Percentiles rank a stretch among this genome's conserved stretches.
Evolutionary conservation across 2,888 invertebrate species (phyloP).

Genomic region (Cantharis nigra): DNA sequence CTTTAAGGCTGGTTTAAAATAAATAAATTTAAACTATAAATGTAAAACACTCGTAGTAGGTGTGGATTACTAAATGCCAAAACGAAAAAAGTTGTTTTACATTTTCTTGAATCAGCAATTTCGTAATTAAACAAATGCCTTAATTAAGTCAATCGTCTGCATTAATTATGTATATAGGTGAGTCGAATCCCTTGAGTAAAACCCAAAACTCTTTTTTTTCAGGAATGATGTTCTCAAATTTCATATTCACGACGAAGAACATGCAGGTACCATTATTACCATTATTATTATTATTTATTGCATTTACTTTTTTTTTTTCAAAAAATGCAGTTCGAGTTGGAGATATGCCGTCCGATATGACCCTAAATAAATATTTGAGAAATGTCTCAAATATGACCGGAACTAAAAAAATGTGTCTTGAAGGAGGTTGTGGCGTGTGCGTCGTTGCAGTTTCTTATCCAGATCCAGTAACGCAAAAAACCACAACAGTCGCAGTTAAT

Average conservation of each 20-base stretch:
- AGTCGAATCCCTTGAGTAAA: neutral
- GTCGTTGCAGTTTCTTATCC: slow-evolving; percentile 59
- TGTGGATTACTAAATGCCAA: too few relatives aligned
- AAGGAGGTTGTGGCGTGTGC: slow-evolving; percentile 76
- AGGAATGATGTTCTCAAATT: slow-evolving; percentile 25
- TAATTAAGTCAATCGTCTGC: neutral
- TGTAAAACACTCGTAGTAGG: too few relatives aligned
- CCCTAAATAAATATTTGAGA: slow-evolving; percentile 67
- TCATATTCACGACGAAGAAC: slow-evolving; percentile 30
- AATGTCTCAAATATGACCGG: slow-evolving; percentile 65
- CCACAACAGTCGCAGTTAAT: slow-evolving; percentile 63
- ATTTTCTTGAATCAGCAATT: too few relatives aligned
- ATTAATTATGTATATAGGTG: neutral
- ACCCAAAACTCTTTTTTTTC: neutral
- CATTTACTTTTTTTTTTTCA: neutral
- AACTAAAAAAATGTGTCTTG: slow-evolving; percentile 73
- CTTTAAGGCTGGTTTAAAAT: too few relatives aligned
- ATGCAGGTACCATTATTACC: slow-evolving; percentile 7
- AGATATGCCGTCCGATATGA: slow-evolving; percentile 58
- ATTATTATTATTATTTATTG: neutral
- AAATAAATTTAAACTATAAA: too few relatives aligned
- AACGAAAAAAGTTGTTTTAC: too few relatives aligned
- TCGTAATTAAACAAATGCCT: too few relatives aligned
- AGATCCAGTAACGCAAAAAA: slow-evolving; percentile 58
- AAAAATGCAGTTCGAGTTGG: slow-evolving; percentile 46